These are phyloP conservation scores for Carassius carassius DNA, from an alignment of 2,113 vertebrate species.

Conservation along the genomic window DNA sequence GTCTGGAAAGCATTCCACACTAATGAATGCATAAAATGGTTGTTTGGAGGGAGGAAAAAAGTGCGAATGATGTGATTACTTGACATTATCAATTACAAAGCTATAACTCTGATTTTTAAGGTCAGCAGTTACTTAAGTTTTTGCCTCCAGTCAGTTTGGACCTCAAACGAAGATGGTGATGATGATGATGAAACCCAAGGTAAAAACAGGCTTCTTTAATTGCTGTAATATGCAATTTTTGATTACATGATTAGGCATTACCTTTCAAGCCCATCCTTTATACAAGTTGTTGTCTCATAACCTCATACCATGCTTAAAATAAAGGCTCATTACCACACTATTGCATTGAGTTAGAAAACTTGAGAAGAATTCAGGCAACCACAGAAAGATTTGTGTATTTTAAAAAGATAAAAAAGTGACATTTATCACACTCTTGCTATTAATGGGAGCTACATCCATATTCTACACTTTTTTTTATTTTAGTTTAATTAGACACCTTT, in stretches of 20 bases:
- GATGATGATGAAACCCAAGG: not conserved
- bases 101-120: slow-evolving; percentile 25
- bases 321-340: slow-evolving; percentile 12
- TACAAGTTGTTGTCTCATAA: slow-evolving; percentile 19
- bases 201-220: slow-evolving; percentile 21
- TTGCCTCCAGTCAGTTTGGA: slow-evolving; percentile 17
- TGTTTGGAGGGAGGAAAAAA: slow-evolving; percentile 8
- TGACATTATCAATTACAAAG: slow-evolving; percentile 44
- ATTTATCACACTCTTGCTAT: not conserved
- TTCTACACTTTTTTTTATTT: not conserved
- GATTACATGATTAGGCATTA: not conserved
- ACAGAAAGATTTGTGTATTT: not conserved
- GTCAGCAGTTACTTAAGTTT: not conserved
- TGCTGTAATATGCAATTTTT: slow-evolving; percentile 9
- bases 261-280: slow-evolving; percentile 8
- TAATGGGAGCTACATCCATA: not conserved
- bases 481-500: not conserved
- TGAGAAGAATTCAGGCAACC: not conserved
- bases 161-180: not conserved
- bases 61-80: slow-evolving; percentile 23
- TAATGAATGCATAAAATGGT: slow-evolving; percentile 35
- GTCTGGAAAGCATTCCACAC: slow-evolving; percentile 37
- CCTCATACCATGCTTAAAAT: slow-evolving; percentile 2
- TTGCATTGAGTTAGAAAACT: not conserved
- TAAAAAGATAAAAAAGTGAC: slow-evolving; percentile 7